Evolutionary conservation across 1,140 invertebrate species (phyloP), one percentile per base, ranked within the genome.

Genomic region (Leptopilina boulardi): DNA sequence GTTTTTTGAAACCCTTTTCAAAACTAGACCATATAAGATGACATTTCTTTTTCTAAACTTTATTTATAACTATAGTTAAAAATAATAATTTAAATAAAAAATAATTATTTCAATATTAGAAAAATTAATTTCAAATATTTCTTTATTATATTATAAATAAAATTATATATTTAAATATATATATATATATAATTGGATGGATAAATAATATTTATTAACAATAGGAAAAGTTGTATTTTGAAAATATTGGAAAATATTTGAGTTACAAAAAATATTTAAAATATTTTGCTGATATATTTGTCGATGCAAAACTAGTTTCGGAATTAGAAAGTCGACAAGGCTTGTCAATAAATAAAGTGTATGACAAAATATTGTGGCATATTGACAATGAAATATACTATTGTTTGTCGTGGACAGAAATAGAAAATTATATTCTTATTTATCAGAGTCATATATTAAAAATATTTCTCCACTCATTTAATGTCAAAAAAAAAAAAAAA

Each of bases 281-380:
- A 59, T 23, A 23, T 23, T 59, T 59, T 23, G 21, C 23, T 59
- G 10, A n/a, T 59, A 19, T 23, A 59, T 26, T 15, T 30, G 21
- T 30, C 23, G 19, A 66, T 26, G 56, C 23, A 66, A n/a, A 66
- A 66, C 56, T 4, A 26, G 56, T 66, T 66, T 66, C 56, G 23
- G 56, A 26, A 66, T 66, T 66, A 66, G 56, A 66, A 66, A 66
- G 56, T 66, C 21, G 23, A 66, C 56, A 66, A 66, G 56, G 56
- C 23, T 66, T 66, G 23, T 30, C 56, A 66, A 66, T 66, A 66
- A 66, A 66, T 66, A 66, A 66, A 15, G 56, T n/a, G n/a, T 30
- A 66, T 66, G 56, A 66, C 56, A 66, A 66, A 66, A 66, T 66
- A 66, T 66, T 30, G 23, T 66, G 56, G 56, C 56, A 66, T 30